Evolutionary conservation across 2,113 vertebrate species (phyloP), one percentile per base, ranked within the genome.

Genomic region (Globicephala melas): DNA sequence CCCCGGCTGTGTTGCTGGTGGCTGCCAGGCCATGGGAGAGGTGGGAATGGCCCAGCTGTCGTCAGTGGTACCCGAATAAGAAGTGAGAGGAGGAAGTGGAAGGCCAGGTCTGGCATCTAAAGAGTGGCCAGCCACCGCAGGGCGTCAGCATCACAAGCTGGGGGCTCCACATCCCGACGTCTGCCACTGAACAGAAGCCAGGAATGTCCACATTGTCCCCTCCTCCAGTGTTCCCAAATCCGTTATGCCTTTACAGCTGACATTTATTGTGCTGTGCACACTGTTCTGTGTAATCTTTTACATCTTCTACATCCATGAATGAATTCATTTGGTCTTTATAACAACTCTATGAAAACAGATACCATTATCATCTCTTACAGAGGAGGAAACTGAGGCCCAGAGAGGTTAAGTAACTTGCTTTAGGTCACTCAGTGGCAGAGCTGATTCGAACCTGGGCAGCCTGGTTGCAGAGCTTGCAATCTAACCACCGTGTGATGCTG

Each of bases 1-100:
- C 74, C 36, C 47, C 18, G 17, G 44, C 71, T 71, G 73, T 28
- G 87, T 89, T 93, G 33, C 91, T 93, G 14, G 91, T 84, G 96
- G 76, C 60, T 82, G 58, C 77, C 81, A 74, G 85, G 60, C 74
- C 53, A 44, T 14, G 28, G 89, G 65, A 90, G 89, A 94, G 60
- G 31, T 21, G 6, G 88, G 96, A 58, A 91, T 53, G 63, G 63
- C 88, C 86, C 93, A 87, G 74, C 68, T 98, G 96, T 80, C 94
- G 53, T 97, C 95, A 96, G 47, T 55, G 84, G 92, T 38, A 41
- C 77, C 86, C 55, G 21, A 97, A 86, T 95, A 89, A 97, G 97
- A 98, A 98, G 88, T 95, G 95, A 94, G 93, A 97, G 76, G 97
- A 95, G 96, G 92, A 96, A 97, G 88, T 68, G 84, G 88, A 70